Percentiles rank a stretch among this genome's conserved stretches.
These are phyloP conservation scores for Melanerpes formicivorus DNA, from an alignment of 2,113 vertebrate species.

Conservation along the genomic window DNA sequence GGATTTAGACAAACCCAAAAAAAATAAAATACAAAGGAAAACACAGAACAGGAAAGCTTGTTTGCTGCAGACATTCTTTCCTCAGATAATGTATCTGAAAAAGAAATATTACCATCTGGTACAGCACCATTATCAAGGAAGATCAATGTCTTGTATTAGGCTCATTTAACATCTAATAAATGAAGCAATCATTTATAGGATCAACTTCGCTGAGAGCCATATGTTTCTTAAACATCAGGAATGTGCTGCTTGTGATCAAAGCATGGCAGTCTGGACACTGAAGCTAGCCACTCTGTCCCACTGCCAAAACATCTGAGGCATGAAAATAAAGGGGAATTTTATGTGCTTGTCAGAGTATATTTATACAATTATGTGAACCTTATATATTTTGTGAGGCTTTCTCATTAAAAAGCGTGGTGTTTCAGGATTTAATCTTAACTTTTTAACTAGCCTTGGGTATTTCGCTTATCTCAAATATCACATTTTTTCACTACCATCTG, in stretches of 20 bases:
- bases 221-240: not conserved
- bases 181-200: not conserved
- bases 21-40: not conserved
- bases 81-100: not conserved
- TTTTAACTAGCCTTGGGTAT: not conserved
- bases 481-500: conserved; percentile 24
- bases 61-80: not conserved
- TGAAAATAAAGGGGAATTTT: not conserved
- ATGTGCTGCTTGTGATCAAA: not conserved
- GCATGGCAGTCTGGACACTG: not conserved
- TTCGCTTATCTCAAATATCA: not conserved
- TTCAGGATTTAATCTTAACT: not conserved
- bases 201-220: not conserved
- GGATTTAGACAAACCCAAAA: not conserved
- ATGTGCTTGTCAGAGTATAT: not conserved
- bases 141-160: not conserved
- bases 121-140: not conserved
- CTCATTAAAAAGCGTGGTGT: not conserved
- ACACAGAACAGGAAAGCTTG: not conserved
- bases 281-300: not conserved
- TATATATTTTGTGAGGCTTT: not conserved
- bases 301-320: not conserved
- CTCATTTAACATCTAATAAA: not conserved
- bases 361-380: not conserved
- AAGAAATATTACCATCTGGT: not conserved